Base-by-base conservation (phyloP, 2,888 invertebrate genomes). In the Dione vanillae region DNA sequence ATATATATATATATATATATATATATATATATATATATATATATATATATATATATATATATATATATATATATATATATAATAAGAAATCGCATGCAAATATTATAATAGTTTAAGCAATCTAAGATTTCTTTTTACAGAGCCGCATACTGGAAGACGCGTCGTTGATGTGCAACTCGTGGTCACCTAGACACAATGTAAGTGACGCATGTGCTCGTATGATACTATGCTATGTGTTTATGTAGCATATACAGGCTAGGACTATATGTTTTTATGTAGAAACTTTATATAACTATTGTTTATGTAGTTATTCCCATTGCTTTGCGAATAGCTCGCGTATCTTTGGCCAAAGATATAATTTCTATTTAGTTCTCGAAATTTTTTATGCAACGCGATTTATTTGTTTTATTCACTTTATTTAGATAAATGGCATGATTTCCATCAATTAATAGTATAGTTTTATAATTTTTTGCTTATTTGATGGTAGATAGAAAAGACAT, bases 181-280 rank as follows among this genome's bases (percentile, higher is more conserved):
- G 97, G 97, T 97, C 97, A 84, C 97, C 97, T 76, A 95, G 97
- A 87, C 97, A 97, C 91, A 97, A 97, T 90, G 97, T 97, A 95
- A 96, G 97, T 97, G 27, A 3, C 9, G 59, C 67, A 61, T 43
- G 51, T n/a, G n/a, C n/a, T n/a, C n/a, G n/a, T 61, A 75, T 47
- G n/a, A 61, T 16, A n/a, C 2, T 61, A 61, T n/a, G 16, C 62
- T 45, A 19, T n/a, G n/a, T n/a, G n/a, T 27, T 20, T 49, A 49
- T 49, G 19, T 49, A 27, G 27, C 27, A 45, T 12, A 14, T 19
- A 10, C n/a, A 47, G 10, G 2, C 1, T 47, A 72, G 35, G 16
- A 61, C 12, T 9, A 6, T 59, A 59, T n/a, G 20, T 62, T 54
- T 43, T 19, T 19, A 19, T 40, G 6, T 35, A 67, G 20, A 49